Evolutionary conservation across 2,888 invertebrate genomes (phyloP).

Genomic region (Tinea semifulvella): DNA sequence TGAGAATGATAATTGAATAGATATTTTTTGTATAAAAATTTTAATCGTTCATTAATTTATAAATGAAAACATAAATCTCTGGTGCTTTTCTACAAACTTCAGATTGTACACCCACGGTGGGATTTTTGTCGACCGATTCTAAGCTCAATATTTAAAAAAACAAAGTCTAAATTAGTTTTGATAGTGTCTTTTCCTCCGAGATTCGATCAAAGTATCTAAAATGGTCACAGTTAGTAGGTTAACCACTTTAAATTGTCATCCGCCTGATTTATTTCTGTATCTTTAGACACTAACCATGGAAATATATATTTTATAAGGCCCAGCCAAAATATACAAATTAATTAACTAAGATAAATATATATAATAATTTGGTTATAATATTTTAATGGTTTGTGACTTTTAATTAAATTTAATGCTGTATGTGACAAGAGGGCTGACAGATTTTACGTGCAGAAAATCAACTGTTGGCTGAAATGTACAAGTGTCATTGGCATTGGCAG

Average conservation of each 20-base stretch:
- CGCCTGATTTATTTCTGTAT: conserved; percentile 66
- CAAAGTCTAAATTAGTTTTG: conserved; percentile 27
- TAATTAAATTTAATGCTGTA: too few relatives aligned
- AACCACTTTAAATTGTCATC: conserved; percentile 70
- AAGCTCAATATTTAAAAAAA: conserved; percentile 31
- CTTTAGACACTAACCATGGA: too few relatives aligned
- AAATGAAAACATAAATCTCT: conserved; percentile 65
- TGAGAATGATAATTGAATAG: conserved; percentile 2
- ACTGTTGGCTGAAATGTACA: too few relatives aligned
- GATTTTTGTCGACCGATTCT: conserved; percentile 29
- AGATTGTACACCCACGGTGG: conserved; percentile 53
- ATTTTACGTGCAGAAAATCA: too few relatives aligned
- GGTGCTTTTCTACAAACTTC: conserved; percentile 47
- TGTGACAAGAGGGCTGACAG: too few relatives aligned
- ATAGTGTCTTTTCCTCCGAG: conserved; percentile 50
- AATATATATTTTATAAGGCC: too few relatives aligned
- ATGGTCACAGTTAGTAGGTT: conserved; percentile 69
- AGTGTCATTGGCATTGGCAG: too few relatives aligned
- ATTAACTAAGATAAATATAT: too few relatives aligned
- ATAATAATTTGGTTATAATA: too few relatives aligned
- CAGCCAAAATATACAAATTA: too few relatives aligned
- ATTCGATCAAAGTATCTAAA: conserved; percentile 67
- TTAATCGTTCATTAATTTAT: conserved; percentile 17
- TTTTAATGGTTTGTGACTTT: too few relatives aligned
- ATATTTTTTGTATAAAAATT: background rate